Evolutionary conservation across 1,140 invertebrate species (phyloP), one percentile per base, ranked within the genome.

Genomic region (Linepithema humile): DNA sequence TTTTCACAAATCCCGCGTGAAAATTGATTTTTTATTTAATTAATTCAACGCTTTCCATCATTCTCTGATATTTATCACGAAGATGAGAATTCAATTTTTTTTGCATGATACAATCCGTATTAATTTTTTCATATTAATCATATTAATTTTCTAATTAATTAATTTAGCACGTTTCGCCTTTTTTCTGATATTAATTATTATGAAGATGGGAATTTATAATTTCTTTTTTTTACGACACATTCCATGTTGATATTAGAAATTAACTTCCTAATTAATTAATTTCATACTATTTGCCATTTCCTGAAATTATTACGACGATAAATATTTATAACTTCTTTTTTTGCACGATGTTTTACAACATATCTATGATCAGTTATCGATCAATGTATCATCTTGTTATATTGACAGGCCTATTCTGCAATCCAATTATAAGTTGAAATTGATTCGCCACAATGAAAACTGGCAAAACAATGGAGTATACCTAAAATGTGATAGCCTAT

Each of bases 401-500:
- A 23, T n/a, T 78, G 48, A 69, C 64, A 69, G 48, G 1, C 29
- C 73, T 20, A 62, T 75, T 78, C 69, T 69, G 45, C 35, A 78
- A 78, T 69, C 69, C 62, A 69, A 78, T 78, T 78, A 78, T 69
- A 78, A 55, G 5, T 78, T 55, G 43, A 78, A 78, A 78, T 78
- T 67, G 62, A 40, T 17, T 26, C 48, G 48, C 23, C 43, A 2
- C 35, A 17, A 32, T 69, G 48, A 80, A 80, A 70, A 69, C 48
- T 43, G 48, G 26, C 23, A 55, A n/a, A 35, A 78, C 75, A 80
- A 57, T 69, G 26, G 35, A 15, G 1, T 32, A 23, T 55, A 17
- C 7, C 75, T 57, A n/a, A 23, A 40, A 78, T 29, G 43, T 17
- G 75, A 7, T 80, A 80, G 70, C 38, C 64, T 32, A 80, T 80